phyloP scores from a whole-genome alignment of 2,113 vertebrate genomes.

The Dasypus novemcinctus region DNA sequence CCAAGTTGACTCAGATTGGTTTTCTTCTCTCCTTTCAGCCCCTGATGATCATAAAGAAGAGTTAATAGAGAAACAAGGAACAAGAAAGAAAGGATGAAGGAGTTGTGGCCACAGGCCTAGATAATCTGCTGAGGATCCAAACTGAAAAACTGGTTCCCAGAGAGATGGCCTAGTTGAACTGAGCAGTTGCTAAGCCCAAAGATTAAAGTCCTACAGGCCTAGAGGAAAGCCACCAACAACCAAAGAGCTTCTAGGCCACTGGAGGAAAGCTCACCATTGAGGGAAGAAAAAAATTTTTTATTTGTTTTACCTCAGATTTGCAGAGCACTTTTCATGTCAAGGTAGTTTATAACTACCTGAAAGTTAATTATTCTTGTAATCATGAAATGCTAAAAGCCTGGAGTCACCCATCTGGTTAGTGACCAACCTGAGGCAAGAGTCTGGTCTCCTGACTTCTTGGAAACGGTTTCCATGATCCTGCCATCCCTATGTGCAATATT shows the following conservation, averaged over 20 bases:
- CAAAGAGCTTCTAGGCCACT: not conserved
- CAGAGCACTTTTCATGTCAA: not conserved
- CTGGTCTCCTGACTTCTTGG: not conserved
- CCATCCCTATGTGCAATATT: not conserved
- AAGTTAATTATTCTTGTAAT: not conserved
- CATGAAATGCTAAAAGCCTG: not conserved
- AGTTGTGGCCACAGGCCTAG: not conserved
- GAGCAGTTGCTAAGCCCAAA: not conserved
- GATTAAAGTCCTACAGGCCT: not conserved
- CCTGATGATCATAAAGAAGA: not conserved
- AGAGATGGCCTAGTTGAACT: not conserved
- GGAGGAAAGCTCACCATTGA: not conserved
- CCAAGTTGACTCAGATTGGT: not conserved
- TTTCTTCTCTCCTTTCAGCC: not conserved
- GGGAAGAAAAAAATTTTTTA: not conserved
- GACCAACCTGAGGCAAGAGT: not conserved
- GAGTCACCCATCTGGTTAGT: not conserved
- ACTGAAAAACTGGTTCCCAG: not conserved
- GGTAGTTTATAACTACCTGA: not conserved
- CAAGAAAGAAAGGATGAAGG: not conserved
- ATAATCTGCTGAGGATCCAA: not conserved
- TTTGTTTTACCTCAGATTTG: not conserved
- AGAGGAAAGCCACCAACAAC: not conserved
- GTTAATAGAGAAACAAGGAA: not conserved
- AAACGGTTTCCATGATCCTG: rapidly evolving